Base-by-base conservation (phyloP, 1,140 invertebrate species). In the Oscheius sp. region DNA sequence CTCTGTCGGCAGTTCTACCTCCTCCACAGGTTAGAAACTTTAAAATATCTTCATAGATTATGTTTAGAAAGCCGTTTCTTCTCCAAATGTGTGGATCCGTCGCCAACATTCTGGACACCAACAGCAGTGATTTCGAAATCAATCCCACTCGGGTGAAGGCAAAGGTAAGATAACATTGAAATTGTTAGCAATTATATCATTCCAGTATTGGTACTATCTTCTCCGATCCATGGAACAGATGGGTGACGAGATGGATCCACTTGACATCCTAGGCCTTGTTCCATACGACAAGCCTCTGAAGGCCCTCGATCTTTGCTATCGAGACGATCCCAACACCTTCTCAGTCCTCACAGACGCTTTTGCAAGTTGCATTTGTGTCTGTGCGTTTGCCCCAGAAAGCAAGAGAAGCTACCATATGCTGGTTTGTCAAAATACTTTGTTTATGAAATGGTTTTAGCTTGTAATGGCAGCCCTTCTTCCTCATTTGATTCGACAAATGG, bases 1-100 rank as follows among this genome's bases (percentile, higher is more conserved):
- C 92, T 94, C 0, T 95, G 95, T 3, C 95, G 97, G 83, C 95
- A 99, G 85, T 97, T 99, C 86, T 99, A 98, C 86, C 88, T 98
- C 58, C 90, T 99, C 84, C 97, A 99, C 83, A 89, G 96, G 68
- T 42, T 10, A 42, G 7, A n/a, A 7, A n/a, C n/a, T 42, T 42
- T 42, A 42, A 42, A 7, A 42, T 42, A 42, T 42, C n/a, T n/a
- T n/a, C n/a, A n/a, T n/a, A n/a, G 38, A n/a, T n/a, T 10, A 42
- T 42, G 38, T 42, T 42, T 42, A 42, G 65, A 3, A 99, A 99
- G 84, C 95, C 96, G 1, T 99, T 99, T 82, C 93, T 98, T 74
- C 87, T 98, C 26, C 86, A 99, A 89, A 95, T 98, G 93, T 98
- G 99, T 87, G 96, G 96, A 3, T 95, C 93, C 55, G 91, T 97